phyloP scores from a whole-genome alignment of 2,797 vertebrate species.

The Pogoniulus pusillus region DNA sequence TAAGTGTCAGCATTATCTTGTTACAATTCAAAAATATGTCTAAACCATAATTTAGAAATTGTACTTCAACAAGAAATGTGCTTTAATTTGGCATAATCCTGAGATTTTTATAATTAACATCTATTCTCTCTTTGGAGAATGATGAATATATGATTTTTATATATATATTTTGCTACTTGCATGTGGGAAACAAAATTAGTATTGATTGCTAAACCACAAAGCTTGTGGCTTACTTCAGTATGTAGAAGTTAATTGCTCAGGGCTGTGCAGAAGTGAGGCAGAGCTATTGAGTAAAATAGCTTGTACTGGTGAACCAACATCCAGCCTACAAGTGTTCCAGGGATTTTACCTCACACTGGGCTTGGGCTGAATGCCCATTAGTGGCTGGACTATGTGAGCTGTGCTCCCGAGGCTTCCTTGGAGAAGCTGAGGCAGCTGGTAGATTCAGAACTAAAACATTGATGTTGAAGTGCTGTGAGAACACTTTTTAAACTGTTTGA shows the following conservation, averaged over 20 bases:
- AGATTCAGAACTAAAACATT: not conserved
- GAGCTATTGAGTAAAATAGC: not conserved
- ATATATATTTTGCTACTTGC: not conserved
- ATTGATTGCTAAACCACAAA: not conserved
- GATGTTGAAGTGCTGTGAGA: rapidly evolving
- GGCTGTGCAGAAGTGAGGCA: not conserved
- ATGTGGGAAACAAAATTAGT: not conserved
- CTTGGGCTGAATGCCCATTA: rapidly evolving
- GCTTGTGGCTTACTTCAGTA: not conserved
- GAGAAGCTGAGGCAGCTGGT: not conserved
- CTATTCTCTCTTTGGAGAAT: not conserved
- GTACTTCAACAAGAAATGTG: not conserved
- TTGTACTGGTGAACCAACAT: rapidly evolving
- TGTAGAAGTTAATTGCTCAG: not conserved
- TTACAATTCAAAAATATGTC: not conserved
- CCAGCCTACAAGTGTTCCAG: rapidly evolving
- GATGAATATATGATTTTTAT: not conserved
- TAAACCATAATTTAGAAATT: not conserved
- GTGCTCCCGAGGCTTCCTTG: rapidly evolving
- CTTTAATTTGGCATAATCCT: not conserved
- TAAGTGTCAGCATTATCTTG: not conserved
- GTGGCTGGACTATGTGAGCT: rapidly evolving
- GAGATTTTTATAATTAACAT: not conserved
- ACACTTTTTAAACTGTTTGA: rapidly evolving
- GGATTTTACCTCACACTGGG: rapidly evolving